phyloP scores from a whole-genome alignment of 2,113 vertebrate species.

The Muntiacus muntjak region DNA sequence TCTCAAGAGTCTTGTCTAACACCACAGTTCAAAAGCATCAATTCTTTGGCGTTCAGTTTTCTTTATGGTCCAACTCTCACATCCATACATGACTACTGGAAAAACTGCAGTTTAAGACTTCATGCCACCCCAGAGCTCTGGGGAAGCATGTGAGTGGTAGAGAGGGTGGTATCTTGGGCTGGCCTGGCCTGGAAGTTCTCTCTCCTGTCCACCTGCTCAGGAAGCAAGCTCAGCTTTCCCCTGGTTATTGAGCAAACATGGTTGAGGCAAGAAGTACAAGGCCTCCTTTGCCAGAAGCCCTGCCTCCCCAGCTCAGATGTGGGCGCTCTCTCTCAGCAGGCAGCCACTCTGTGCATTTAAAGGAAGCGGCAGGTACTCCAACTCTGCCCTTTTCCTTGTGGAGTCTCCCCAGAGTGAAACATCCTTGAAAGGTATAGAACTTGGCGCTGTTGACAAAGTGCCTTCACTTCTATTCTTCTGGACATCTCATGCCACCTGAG shows the following conservation, averaged over 20 bases:
- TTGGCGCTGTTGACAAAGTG: neutral
- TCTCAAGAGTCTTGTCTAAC: neutral
- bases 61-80: fast-evolving
- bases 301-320: neutral
- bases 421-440: neutral
- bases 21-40: neutral
- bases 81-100: neutral
- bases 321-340: neutral
- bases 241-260: neutral
- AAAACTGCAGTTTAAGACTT: neutral
- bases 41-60: fast-evolving
- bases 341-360: neutral
- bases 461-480: neutral
- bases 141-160: neutral
- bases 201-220: neutral
- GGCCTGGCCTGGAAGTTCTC: neutral
- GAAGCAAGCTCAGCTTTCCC: neutral
- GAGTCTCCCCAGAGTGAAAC: neutral
- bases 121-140: neutral
- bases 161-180: neutral
- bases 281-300: neutral
- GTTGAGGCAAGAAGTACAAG: neutral
- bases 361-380: neutral
- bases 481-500: neutral
- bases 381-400: neutral